Base-by-base conservation (phyloP, 2,888 invertebrate genomes). In the Scotopteryx bipunctaria region DNA sequence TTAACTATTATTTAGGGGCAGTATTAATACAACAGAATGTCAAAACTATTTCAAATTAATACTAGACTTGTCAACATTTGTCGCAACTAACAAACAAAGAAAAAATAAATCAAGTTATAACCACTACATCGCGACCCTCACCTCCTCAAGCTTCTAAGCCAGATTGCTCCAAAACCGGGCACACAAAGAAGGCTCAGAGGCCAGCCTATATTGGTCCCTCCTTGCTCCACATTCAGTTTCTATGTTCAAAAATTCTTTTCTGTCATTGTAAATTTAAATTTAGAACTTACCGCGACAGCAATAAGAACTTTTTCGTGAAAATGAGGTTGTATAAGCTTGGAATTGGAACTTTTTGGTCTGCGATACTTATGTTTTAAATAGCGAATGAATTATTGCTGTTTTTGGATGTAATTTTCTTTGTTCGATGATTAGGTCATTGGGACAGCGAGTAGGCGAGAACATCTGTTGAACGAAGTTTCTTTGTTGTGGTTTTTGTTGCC, bases 81-180 rank as follows among this genome's bases (percentile, higher is more conserved):
- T 80, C 77, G 76, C 73, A 73, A 64, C 67, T 81, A 81, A 65
- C 84, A 83, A 86, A 87, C 88, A 88, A 88, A 88, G 87, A 86
- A 83, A 81, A 77, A 84, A 87, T 88, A 87, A 87, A 88, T 87
- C 87, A 86, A 77, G 64, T 62, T 48, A 59, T 46, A 53, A 41
- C 86, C 81, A 79, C 11, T 11, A 0, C 49, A 65, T 40, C 43
- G 15, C 53, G 82, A 67, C 17, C 74, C 59, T 9, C 70, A 69
- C 55, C 67, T 62, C 72, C 75, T 71, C 78, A 65, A 71, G 55
- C 63, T 19, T 42, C 57, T 32, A 57, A 65, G 64, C 59, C 44
- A 51, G 47, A 71, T 61, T 60, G 61, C 58, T 71, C 61, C 58
- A 69, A 71, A 66, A 55, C 53, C 52, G 64, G 61, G 58, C 46